Evolutionary conservation across 2,113 vertebrate species (phyloP), one percentile per base, ranked within the genome.

Genomic region (Callionymus lyra): DNA sequence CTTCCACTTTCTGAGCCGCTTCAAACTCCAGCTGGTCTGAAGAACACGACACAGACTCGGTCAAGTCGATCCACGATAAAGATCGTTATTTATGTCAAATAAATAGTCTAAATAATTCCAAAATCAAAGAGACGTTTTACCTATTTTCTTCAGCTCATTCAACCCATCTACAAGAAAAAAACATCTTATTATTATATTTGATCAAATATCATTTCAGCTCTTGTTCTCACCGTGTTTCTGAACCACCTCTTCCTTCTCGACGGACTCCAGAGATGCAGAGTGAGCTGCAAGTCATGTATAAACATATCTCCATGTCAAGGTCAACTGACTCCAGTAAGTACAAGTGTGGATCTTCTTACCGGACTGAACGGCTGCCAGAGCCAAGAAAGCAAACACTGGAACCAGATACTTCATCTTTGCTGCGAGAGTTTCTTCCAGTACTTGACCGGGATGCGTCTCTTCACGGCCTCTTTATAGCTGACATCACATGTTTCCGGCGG

Each of bases 11-110:
- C 21, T 80, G 79, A 50, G 65, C 70, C 1, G 65, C 65, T 19
- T 83, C 75, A 48, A 76, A 80, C 53, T 82, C 68, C 37, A 68
- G 53, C 56, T 75, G 66, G 65, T 84, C 84, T 83, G 53, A 49
- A 34, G 35, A 59, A 51, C 9, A 37, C 31, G 41, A 8, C 13
- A 42, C 15, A 1, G n/a, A 18, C 12, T 10, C 1, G 2, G 8
- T 27, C 17, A n/a, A n/a, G n/a, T n/a, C n/a, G n/a, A n/a, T n/a
- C n/a, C n/a, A n/a, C n/a, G n/a, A n/a, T n/a, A 6, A 44, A 32
- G 8, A 11, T 72, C 77, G 71, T 74, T 72, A 53, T 72, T 64
- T 74, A 68, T 52, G 54, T 46, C 27, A 79, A 60, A 13, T 70
- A 36, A 27, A 27, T 8, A 27, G 21, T 27, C 4, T 27, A 27